Percentiles rank a stretch among this genome's conserved stretches.
Conservation (phyloP, 2,888 invertebrate genomes). For the Kuschelorhynchus macadamiae region DNA sequence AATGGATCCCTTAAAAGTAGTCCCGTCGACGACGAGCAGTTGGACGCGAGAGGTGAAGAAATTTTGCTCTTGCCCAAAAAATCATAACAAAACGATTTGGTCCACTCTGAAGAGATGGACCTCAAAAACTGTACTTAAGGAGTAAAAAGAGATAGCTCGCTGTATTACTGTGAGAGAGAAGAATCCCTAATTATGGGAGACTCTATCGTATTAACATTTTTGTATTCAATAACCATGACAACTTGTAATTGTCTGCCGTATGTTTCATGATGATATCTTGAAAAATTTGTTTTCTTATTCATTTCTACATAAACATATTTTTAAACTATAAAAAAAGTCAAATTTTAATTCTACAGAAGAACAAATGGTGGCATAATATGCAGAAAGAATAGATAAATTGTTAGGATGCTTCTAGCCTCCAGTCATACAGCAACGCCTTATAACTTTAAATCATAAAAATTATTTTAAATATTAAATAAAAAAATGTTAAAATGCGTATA, state of each 20-base stretch:
- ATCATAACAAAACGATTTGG: slow-evolving; percentile 62
- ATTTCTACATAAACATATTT: no score
- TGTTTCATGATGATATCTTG: no score
- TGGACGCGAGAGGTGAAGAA: slow-evolving; percentile 61
- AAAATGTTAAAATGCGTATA: slow-evolving; percentile 18
- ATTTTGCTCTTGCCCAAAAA: slow-evolving; percentile 63
- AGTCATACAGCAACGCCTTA: not conserved
- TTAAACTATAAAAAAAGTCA: no score
- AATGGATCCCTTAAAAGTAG: slow-evolving; percentile 64
- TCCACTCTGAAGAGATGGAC: slow-evolving; percentile 35
- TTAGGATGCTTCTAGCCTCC: no score
- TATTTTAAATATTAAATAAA: slow-evolving; percentile 6
- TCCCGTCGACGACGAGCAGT: slow-evolving; percentile 56
- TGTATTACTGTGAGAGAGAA: not conserved
- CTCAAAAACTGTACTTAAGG: slow-evolving; percentile 41
- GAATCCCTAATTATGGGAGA: no score
- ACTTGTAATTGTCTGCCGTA: no score
- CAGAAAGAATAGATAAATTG: no score
- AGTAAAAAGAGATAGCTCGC: not conserved
- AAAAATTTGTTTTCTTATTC: no score
- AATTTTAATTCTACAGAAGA: no score
- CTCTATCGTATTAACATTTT: no score
- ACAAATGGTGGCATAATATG: no score
- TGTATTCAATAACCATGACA: no score
- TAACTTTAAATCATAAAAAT: not conserved